phyloP scores from a whole-genome alignment of 2,797 vertebrate genomes.

The Acipenser oxyrinchus region DNA sequence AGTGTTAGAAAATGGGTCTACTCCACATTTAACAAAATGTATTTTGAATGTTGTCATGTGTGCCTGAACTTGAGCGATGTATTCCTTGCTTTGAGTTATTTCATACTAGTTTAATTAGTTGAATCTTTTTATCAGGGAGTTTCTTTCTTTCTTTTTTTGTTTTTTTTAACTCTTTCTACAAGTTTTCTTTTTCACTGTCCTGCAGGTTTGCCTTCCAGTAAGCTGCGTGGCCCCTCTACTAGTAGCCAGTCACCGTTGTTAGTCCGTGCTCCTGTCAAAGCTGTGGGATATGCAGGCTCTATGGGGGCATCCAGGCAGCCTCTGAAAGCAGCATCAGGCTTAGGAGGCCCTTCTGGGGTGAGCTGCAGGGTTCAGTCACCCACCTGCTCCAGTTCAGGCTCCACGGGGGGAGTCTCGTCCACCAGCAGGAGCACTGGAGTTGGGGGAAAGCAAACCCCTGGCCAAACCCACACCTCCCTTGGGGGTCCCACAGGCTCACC shows the following conservation, averaged over 20 bases:
- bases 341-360: slow-evolving; percentile 34
- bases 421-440: slow-evolving; percentile 40
- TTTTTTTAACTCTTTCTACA: not conserved
- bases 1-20: no score
- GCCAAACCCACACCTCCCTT: slow-evolving; percentile 43
- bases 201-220: slow-evolving; percentile 60
- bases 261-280: slow-evolving; percentile 66
- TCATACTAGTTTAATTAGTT: no score
- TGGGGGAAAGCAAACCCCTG: slow-evolving; percentile 39
- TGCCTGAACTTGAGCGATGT: no score
- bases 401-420: slow-evolving; percentile 42
- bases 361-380: slow-evolving; percentile 60
- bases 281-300: slow-evolving; percentile 50
- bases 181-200: slow-evolving; percentile 13
- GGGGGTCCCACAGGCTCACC: slow-evolving; percentile 38
- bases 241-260: slow-evolving; percentile 67
- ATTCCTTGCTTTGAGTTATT: no score
- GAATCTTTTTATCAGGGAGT: not conserved
- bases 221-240: slow-evolving; percentile 53
- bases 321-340: slow-evolving; percentile 58
- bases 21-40: no score
- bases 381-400: slow-evolving; percentile 23
- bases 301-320: slow-evolving; percentile 57
- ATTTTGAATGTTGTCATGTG: no score
- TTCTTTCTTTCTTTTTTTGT: not conserved